Base-by-base conservation (phyloP, 2,888 invertebrate genomes). In the Polyommatus icarus region DNA sequence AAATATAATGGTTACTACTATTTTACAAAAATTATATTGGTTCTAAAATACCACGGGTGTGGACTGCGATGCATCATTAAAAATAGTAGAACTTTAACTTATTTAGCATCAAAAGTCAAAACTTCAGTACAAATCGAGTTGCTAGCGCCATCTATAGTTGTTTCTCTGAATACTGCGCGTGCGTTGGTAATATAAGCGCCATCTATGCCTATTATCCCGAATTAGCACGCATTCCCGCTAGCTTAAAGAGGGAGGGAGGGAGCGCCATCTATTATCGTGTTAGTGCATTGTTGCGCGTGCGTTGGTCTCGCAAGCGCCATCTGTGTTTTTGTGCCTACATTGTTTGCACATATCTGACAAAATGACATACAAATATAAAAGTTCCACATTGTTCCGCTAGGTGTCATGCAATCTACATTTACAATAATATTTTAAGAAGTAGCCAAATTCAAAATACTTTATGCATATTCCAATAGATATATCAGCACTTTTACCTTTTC, bases 111-210 rank as follows among this genome's bases (percentile, higher is more conserved):
- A 46, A 40, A 40, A 46, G 46, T 46, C 46, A 46, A 46, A 46
- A 46, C 0, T 46, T 3, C 18, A 15, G 3, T 18, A 54, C 54
- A 1, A 67, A 29, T 12, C 3, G 6, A 12, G 7, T 32, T 4
- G 61, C 3, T 10, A 32, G 18, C 67, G 67, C 29, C 67, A 67
- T 32, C 67, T 67, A 15, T 32, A 32, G 29, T 15, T 15, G 24
- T 24, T 67, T 29, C 15, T 6, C 18, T 29, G 15, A 67, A 67
- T 29, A 67, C 15, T 67, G 67, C 67, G 67, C 67, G 29, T 67
- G 67, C 67, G 67, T 32, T 67, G 5, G 29, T 67, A 18, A 18
- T n/a, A n/a, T n/a, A 67, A 67, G 67, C 67, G 67, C 67, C 67
- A 67, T 29, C 67, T 67, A 10, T 2, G 24, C 18, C 0, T 18